Percentiles rank a stretch among this genome's conserved stretches.
phyloP scores from a whole-genome alignment of 1,140 invertebrate species.

The Aphaenogaster rudis region DNA sequence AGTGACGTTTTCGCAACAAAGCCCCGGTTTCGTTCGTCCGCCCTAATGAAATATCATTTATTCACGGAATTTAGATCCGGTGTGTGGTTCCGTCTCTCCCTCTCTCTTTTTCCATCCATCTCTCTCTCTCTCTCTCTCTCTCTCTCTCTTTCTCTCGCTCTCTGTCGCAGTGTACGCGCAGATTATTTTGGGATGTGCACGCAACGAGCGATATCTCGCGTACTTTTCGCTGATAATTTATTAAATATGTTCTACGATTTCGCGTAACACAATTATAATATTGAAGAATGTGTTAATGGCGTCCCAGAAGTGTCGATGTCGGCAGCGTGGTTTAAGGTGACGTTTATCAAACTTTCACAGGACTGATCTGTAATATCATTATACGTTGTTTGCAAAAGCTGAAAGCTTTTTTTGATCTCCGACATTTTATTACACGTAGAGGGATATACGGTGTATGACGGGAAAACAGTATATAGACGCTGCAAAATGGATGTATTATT shows the following conservation, averaged over 20 bases:
- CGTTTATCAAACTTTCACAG: slow-evolving; percentile 4
- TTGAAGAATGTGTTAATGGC: slow-evolving; percentile 24
- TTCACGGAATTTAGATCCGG: slow-evolving; percentile 57
- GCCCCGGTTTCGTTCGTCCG: slow-evolving; percentile 53
- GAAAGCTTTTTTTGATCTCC: neutral
- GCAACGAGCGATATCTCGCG: slow-evolving; percentile 4
- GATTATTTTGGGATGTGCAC: slow-evolving; percentile 40
- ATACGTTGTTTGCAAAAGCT: neutral
- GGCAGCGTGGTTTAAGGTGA: neutral
- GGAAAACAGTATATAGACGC: neutral
- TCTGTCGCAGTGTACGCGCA: slow-evolving; percentile 17
- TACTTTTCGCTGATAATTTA: slow-evolving; percentile 26
- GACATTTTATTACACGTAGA: neutral
- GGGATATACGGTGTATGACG: neutral
- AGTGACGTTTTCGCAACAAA: slow-evolving; percentile 56
- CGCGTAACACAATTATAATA: slow-evolving; percentile 45
- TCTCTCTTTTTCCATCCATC: neutral
- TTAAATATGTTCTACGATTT: slow-evolving; percentile 42
- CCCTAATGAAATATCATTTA: slow-evolving; percentile 64
- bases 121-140: neutral
- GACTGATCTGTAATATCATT: neutral
- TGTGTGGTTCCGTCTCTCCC: neutral
- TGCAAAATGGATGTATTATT: neutral
- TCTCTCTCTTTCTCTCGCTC: neutral
- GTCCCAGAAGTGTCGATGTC: neutral